Evolutionary conservation across 2,888 invertebrate species (phyloP).

Genomic region (Tenthredo distinguenda): DNA sequence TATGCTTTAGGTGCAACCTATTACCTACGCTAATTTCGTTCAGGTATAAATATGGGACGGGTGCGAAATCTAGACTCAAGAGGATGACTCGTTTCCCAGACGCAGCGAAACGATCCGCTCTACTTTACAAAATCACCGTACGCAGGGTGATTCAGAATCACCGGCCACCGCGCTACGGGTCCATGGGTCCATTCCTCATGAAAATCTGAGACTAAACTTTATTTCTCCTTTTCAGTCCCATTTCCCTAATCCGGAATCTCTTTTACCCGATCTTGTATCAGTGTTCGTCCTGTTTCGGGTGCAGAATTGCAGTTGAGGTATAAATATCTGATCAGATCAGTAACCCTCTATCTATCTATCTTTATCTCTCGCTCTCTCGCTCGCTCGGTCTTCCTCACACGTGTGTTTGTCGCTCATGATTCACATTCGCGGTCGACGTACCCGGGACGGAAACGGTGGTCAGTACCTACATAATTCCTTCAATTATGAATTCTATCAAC

Average conservation of each 20-base stretch:
- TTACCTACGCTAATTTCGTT: not conserved
- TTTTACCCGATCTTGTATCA: too few relatives aligned
- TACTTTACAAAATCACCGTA: too few relatives aligned
- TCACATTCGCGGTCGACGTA: not conserved
- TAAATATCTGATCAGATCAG: too few relatives aligned
- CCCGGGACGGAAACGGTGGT: not conserved
- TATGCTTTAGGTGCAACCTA: not conserved
- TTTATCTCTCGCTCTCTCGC: not conserved
- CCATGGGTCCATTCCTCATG: too few relatives aligned
- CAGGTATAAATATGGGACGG: constrained; percentile 2
- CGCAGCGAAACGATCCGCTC: not conserved
- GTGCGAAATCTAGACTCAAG: not conserved
- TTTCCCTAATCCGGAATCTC: too few relatives aligned
- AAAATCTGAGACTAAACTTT: too few relatives aligned
- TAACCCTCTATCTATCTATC: not conserved
- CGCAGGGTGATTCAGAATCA: too few relatives aligned
- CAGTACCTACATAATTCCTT: not conserved
- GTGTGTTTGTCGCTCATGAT: not conserved
- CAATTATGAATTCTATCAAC: constrained; percentile 42
- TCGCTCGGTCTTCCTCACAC: not conserved
- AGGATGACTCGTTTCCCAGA: not conserved
- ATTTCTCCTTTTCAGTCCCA: too few relatives aligned
- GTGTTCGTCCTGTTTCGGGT: too few relatives aligned
- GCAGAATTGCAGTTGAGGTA: too few relatives aligned
- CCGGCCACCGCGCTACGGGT: too few relatives aligned